These are phyloP conservation scores for Aratinga solstitialis DNA, from an alignment of 2,797 vertebrate genomes.

Conservation along the genomic window DNA sequence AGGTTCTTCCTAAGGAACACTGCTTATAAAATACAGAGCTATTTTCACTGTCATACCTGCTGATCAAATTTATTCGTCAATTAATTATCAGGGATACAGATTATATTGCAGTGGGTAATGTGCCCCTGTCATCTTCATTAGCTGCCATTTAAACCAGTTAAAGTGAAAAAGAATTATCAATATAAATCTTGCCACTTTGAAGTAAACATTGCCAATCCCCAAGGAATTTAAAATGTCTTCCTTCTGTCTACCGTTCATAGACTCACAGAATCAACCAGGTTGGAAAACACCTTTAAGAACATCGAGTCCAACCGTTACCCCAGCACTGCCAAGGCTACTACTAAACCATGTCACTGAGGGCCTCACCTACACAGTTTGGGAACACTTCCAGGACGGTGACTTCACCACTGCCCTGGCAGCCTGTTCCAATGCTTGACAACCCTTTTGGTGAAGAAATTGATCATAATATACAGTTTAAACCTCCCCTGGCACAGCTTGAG, in stretches of 20 bases:
- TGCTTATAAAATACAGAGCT: slow-evolving; percentile 21
- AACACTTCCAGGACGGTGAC: background rate
- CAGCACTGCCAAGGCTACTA: background rate
- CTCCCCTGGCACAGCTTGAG: background rate
- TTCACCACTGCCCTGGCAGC: background rate
- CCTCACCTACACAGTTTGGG: background rate
- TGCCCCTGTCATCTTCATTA: background rate
- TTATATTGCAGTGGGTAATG: background rate
- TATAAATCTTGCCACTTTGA: background rate
- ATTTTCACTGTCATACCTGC: background rate
- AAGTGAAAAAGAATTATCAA: background rate
- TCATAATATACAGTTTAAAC: background rate
- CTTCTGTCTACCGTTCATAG: background rate
- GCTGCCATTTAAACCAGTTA: slow-evolving; percentile 19
- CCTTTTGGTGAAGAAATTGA: background rate
- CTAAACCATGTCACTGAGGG: background rate
- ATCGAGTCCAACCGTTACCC: background rate
- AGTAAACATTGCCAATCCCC: background rate
- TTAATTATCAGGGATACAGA: slow-evolving; percentile 33
- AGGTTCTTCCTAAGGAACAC: background rate
- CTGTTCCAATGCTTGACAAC: background rate
- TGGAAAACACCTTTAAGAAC: background rate
- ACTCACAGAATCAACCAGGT: background rate
- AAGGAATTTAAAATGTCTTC: background rate
- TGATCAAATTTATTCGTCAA: slow-evolving; percentile 32